Conservation (phyloP, 2,888 invertebrate species). For the Leucophenga montana region DNA sequence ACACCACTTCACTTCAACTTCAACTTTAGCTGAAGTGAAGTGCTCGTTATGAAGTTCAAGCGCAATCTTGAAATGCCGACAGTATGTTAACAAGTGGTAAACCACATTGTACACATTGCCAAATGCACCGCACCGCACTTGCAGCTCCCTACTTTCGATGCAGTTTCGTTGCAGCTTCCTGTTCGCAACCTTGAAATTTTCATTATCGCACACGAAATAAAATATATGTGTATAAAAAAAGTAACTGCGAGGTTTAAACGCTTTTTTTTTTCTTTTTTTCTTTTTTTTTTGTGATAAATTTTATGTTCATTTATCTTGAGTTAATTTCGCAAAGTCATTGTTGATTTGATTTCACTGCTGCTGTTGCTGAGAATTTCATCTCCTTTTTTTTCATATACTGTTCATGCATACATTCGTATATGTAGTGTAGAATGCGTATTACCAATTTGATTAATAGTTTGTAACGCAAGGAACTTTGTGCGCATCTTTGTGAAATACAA, state of each 20-base stretch:
- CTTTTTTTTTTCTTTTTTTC: slow-evolving; percentile 14
- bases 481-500: too few relatives aligned
- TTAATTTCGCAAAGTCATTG: slow-evolving; percentile 45
- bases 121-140: background rate
- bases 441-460: too few relatives aligned
- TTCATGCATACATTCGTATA: too few relatives aligned
- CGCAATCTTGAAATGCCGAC: slow-evolving; percentile 56
- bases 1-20: slow-evolving; percentile 15
- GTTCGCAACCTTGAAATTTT: slow-evolving; percentile 32
- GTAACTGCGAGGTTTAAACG: background rate
- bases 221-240: slow-evolving; percentile 22
- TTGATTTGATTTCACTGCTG: background rate
- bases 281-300: slow-evolving; percentile 37
- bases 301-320: slow-evolving; percentile 55
- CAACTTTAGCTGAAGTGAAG: background rate
- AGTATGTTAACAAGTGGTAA: slow-evolving; percentile 68
- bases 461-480: too few relatives aligned
- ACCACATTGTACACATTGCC: slow-evolving; percentile 47
- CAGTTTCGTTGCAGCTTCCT: background rate
- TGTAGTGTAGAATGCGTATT: too few relatives aligned
- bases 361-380: slow-evolving; percentile 17
- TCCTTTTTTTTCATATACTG: too few relatives aligned
- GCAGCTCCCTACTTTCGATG: background rate
- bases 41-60: too few relatives aligned
- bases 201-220: slow-evolving; percentile 26